Evolutionary conservation across 2,888 invertebrate genomes (phyloP).

Genomic region (Lottia scabra): DNA sequence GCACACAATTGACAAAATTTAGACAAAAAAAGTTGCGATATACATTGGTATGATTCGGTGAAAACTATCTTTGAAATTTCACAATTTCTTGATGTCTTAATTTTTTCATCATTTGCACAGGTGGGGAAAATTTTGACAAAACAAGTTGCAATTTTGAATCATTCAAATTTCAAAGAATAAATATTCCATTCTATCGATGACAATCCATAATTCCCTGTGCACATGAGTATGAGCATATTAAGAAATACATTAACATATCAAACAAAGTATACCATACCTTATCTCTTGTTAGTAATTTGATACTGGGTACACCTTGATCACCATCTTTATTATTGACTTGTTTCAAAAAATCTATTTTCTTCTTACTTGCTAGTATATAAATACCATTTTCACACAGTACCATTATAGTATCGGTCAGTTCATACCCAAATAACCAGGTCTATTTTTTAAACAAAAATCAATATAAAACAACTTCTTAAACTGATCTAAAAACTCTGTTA

Average conservation of each 20-base stretch:
- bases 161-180: too few relatives aligned
- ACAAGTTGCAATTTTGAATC: too few relatives aligned
- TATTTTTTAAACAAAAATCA: conserved; percentile 60
- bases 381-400: conserved; percentile 88
- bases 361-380: conserved; percentile 93
- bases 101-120: background rate
- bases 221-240: too few relatives aligned
- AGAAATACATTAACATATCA: too few relatives aligned
- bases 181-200: too few relatives aligned
- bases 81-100: too few relatives aligned
- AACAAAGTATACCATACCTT: conserved; percentile 79
- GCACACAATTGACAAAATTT: too few relatives aligned
- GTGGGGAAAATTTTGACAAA: too few relatives aligned
- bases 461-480: background rate
- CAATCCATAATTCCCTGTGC: too few relatives aligned
- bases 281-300: conserved; percentile 89
- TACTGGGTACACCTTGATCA: conserved; percentile 80
- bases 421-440: conserved; percentile 98
- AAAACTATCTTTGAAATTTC: too few relatives aligned
- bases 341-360: conserved; percentile 96
- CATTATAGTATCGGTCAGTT: conserved; percentile 94
- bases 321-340: conserved; percentile 72
- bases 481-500: too few relatives aligned
- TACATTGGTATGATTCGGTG: background rate
- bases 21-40: too few relatives aligned